phyloP scores from a whole-genome alignment of 2,113 vertebrate species.

The Struthidea cinerea region DNA sequence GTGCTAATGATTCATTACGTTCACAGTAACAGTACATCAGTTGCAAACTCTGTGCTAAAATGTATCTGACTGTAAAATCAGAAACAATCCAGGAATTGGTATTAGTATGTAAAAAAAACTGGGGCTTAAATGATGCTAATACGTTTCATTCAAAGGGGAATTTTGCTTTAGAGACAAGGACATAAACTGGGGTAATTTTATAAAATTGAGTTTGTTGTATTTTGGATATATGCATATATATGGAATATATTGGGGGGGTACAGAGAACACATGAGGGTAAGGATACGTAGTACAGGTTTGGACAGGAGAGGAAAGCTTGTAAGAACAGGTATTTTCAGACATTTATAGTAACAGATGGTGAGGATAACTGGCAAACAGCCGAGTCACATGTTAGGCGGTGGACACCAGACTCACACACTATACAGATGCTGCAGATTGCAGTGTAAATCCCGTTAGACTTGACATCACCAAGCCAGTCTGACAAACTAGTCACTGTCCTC shows the following conservation, averaged over 20 bases:
- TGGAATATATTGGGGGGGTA: rapidly evolving
- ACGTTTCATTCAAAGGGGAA: neutral
- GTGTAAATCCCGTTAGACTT: neutral
- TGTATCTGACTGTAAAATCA: neutral
- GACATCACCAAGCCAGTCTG: neutral
- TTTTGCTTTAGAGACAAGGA: neutral
- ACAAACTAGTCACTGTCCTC: rapidly evolving
- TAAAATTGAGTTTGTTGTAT: neutral
- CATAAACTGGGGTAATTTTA: neutral
- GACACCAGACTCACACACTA: neutral
- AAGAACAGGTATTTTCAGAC: neutral
- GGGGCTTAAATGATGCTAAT: neutral
- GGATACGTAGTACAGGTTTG: neutral
- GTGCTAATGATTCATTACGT: neutral
- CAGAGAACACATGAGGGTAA: rapidly evolving
- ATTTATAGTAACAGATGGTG: neutral
- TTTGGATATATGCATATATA: rapidly evolving
- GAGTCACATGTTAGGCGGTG: neutral
- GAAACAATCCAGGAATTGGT: neutral
- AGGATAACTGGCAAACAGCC: neutral
- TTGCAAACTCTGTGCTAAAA: neutral
- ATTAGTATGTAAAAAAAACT: rapidly evolving
- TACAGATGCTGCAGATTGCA: rapidly evolving
- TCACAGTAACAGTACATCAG: neutral
- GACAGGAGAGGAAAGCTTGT: neutral